phyloP scores from a whole-genome alignment of 2,888 invertebrate species.

The Meta bourneti region DNA sequence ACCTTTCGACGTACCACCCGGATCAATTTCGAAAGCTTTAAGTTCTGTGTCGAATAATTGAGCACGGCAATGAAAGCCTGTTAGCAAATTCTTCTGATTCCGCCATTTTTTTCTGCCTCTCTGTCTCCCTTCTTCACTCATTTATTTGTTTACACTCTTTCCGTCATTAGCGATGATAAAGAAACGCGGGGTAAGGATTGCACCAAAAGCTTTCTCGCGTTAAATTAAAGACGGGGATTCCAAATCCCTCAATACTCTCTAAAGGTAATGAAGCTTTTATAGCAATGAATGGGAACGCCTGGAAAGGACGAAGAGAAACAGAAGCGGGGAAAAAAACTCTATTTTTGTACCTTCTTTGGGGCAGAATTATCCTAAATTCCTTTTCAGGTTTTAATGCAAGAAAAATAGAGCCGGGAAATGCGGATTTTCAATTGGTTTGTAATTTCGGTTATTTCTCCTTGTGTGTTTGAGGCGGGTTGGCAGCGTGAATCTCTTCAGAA shows the following conservation, averaged over 20 bases:
- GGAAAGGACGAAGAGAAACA: not conserved
- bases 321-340: slow-evolving; percentile 15
- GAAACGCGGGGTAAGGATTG: slow-evolving; percentile 49
- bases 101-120: slow-evolving; percentile 42
- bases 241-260: slow-evolving; percentile 68
- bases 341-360: slow-evolving; percentile 60
- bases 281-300: slow-evolving; percentile 50
- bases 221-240: slow-evolving; percentile 65
- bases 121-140: slow-evolving; percentile 29
- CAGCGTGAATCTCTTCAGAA: slow-evolving; percentile 39
- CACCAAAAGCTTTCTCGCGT: slow-evolving; percentile 57
- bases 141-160: slow-evolving; percentile 74
- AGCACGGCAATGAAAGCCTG: slow-evolving; percentile 55
- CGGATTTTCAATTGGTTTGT: slow-evolving; percentile 64
- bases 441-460: slow-evolving; percentile 29
- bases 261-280: slow-evolving; percentile 72
- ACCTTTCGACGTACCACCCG: slow-evolving; percentile 38
- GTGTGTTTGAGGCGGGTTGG: slow-evolving; percentile 40
- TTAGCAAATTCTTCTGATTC: slow-evolving; percentile 71
- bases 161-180: slow-evolving; percentile 69
- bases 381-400: slow-evolving; percentile 52
- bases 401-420: slow-evolving; percentile 47
- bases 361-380: slow-evolving; percentile 31
- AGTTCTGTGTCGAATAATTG: slow-evolving; percentile 62
- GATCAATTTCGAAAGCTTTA: slow-evolving; percentile 52